These are phyloP conservation scores for Anolis carolinensis DNA, from an alignment of 2,113 vertebrate species.

Conservation along the genomic window DNA sequence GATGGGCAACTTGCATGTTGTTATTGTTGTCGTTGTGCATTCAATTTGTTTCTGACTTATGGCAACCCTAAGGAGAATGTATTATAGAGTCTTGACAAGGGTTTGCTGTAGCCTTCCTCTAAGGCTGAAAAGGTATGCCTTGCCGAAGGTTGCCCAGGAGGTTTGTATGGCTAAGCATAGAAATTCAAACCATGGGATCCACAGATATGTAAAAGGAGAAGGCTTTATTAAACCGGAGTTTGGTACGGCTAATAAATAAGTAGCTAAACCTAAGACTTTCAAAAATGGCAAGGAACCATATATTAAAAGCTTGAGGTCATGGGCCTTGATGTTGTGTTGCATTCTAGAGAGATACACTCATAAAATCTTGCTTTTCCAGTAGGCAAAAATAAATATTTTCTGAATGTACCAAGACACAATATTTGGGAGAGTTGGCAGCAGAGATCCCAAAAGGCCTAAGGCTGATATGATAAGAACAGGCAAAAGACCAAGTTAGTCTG, in stretches of 20 bases:
- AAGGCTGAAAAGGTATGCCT: too few species aligned
- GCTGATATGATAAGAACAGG: conserved; percentile 25
- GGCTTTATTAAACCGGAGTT: background rate
- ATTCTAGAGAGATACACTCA: background rate
- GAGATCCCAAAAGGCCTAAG: conserved; percentile 27
- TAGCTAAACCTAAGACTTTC: background rate
- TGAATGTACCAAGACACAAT: conserved; percentile 19
- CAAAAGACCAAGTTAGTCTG: conserved; percentile 19
- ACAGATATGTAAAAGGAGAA: too few species aligned
- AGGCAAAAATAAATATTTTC: conserved; percentile 19
- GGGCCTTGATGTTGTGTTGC: background rate
- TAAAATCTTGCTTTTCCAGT: background rate
- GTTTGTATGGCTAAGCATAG: too few species aligned
- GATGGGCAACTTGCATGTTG: background rate
- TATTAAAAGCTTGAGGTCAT: background rate
- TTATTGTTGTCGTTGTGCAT: too few species aligned
- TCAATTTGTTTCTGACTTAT: too few species aligned
- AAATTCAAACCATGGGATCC: too few species aligned
- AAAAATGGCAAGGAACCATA: background rate
- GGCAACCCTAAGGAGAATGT: too few species aligned
- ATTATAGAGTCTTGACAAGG: too few species aligned
- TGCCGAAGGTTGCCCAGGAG: too few species aligned
- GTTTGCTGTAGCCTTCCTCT: too few species aligned
- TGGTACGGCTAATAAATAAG: background rate
- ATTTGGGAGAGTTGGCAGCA: conserved; percentile 6